These are phyloP conservation scores for Portevinia maculata DNA, from an alignment of 2,888 invertebrate genomes.

Conservation along the genomic window DNA sequence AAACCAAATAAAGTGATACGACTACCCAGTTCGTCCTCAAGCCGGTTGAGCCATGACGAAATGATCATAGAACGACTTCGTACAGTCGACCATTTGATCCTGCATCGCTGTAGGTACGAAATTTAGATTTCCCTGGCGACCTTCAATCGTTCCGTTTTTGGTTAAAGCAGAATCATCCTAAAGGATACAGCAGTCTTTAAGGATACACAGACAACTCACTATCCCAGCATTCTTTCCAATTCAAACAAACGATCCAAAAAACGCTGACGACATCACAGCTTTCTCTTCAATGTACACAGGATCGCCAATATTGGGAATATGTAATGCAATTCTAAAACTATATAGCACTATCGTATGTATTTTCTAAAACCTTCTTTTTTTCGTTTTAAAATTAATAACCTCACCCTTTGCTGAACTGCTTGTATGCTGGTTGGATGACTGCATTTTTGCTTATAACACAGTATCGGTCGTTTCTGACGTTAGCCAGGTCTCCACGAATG, in stretches of 20 bases:
- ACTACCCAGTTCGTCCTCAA: slow-evolving; percentile 3
- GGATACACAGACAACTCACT: slow-evolving; percentile 92
- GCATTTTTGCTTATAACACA: slow-evolving; percentile 97
- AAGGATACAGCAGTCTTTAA: slow-evolving; percentile 98
- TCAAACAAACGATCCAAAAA: slow-evolving; percentile 98
- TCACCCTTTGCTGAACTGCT: slow-evolving; percentile 98
- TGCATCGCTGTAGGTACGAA: slow-evolving; percentile 97
- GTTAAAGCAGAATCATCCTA: slow-evolving; percentile 96
- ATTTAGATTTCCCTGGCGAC: slow-evolving; percentile 92
- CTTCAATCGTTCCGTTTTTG: slow-evolving; percentile 84
- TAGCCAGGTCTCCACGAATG: slow-evolving; percentile 97
- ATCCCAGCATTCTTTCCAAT: slow-evolving; percentile 99
- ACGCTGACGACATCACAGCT: slow-evolving; percentile 97
- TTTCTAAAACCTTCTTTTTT: background rate
- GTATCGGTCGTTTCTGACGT: slow-evolving; percentile 97
- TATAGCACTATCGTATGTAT: no score
- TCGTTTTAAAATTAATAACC: slow-evolving; percentile 31
- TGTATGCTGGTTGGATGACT: slow-evolving; percentile 98
- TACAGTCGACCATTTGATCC: slow-evolving; percentile 97
- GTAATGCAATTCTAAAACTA: slow-evolving; percentile 93
- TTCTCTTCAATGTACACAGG: slow-evolving; percentile 98
- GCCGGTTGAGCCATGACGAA: slow-evolving; percentile 83
- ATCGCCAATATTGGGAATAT: slow-evolving; percentile 99
- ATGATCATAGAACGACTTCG: slow-evolving; percentile 96
- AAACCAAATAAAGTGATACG: slow-evolving; percentile 26